Conservation (phyloP, 2,797 vertebrate genomes). For the Acanthis flammea region DNA sequence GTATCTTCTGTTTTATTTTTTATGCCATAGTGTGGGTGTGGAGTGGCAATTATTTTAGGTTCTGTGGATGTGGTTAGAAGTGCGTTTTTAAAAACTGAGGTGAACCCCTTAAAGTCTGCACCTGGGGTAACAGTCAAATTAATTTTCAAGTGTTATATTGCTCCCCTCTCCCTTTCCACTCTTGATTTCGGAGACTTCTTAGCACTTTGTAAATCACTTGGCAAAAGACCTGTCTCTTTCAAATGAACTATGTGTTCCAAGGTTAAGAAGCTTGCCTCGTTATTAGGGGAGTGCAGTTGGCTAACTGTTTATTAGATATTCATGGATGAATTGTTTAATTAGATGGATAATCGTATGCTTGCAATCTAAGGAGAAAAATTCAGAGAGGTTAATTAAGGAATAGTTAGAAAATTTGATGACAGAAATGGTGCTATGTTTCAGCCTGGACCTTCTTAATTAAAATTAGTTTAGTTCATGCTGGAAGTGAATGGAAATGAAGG, state of each 20-base stretch:
- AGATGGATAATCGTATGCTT: background rate
- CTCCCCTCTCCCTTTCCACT: background rate
- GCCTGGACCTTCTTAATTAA: background rate
- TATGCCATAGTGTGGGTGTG: background rate
- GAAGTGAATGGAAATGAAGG: background rate
- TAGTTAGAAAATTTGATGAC: background rate
- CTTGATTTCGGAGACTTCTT: background rate
- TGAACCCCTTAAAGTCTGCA: background rate
- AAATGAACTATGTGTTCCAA: fast-evolving
- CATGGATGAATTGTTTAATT: background rate
- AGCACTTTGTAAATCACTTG: background rate
- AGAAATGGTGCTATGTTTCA: background rate
- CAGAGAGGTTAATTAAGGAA: background rate
- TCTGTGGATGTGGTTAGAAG: background rate
- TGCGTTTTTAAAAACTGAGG: fast-evolving
- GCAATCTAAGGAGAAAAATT: background rate
- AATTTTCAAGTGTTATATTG: background rate
- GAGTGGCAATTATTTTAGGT: background rate
- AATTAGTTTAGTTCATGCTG: background rate
- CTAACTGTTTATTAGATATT: background rate
- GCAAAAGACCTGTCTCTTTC: background rate
- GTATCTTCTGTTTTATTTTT: background rate
- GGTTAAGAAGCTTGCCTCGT: background rate
- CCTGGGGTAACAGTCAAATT: background rate
- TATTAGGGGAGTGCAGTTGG: background rate